Base-by-base conservation (phyloP, 1,140 invertebrate species). In the Tachypleus tridentatus region DNA sequence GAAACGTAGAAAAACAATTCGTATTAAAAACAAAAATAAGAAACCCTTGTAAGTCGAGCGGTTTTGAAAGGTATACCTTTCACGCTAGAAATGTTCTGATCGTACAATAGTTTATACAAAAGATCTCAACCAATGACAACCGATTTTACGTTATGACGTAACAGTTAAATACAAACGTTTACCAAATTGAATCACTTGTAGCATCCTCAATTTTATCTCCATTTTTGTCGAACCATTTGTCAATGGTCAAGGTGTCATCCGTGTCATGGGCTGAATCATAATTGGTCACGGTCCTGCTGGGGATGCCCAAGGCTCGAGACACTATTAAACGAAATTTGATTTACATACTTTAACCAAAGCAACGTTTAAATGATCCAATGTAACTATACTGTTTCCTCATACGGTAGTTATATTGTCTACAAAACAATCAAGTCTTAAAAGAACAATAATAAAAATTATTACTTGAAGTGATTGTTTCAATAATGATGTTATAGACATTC, bases 201-300 rank as follows among this genome's bases (percentile, higher is more conserved):
- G 64, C 64, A 0, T 60, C 68, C 56, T 66, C 64, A 11, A 71
- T 63, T 54, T 68, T 64, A 49, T 67, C 85, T 10, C 89, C 89
- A 51, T 93, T 82, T 1, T 85, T 82, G 73, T 91, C 86, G 54
- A 91, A 86, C 73, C 93, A 92, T 58, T 87, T 87, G 72, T 96
- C 92, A 4, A 96, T 86, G 0, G 91, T 95, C 10, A 95, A 77
- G 67, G 86, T 91, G 64, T 83, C 84, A 72, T 95, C 87, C 1
- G 89, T 93, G 74, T 97, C 92, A 74, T 97, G 93, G 4, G 91
- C 92, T 5, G 90, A 91, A 3, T 86, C 82, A 72, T 89, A 95
- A 70, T 90, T 93, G 0, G 91, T 92, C 0, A 96, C 82, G 3
- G 88, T 82, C 52, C 93, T 80, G 69, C 85, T 86, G 0, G 93